Evolutionary conservation across 2,113 vertebrate genomes (phyloP).

Genomic region (Parus major): DNA sequence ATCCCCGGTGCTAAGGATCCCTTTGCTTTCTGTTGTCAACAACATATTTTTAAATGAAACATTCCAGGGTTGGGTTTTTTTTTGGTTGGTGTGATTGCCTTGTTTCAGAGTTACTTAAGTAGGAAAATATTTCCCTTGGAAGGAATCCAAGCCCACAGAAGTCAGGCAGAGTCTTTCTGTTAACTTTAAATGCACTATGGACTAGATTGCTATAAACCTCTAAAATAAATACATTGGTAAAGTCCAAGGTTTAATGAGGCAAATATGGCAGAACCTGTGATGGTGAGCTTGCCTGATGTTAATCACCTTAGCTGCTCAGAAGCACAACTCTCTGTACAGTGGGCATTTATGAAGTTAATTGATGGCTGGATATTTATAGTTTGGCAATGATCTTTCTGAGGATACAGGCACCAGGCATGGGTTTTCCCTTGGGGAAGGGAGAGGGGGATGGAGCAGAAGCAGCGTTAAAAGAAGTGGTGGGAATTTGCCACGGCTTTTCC

Average conservation of each 20-base stretch:
- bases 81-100: not conserved
- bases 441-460: not conserved
- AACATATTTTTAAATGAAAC: slow-evolving; percentile 26
- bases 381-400: slow-evolving; percentile 13
- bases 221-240: not conserved
- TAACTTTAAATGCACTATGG: slow-evolving; percentile 35
- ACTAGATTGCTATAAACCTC: not conserved
- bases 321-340: not conserved
- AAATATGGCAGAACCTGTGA: not conserved
- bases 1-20: not conserved
- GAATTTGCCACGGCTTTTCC: not conserved
- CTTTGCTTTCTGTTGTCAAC: slow-evolving; percentile 20
- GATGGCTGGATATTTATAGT: slow-evolving; percentile 27
- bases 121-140: slow-evolving; percentile 65
- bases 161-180: slow-evolving; percentile 29
- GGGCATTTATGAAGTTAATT: not conserved
- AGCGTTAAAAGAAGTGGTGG: not conserved
- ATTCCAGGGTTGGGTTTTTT: not conserved
- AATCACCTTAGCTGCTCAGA: accelerated
- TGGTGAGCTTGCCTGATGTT: not conserved
- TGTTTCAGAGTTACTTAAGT: slow-evolving; percentile 58
- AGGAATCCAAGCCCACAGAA: slow-evolving; percentile 48
- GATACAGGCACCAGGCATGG: not conserved
- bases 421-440: not conserved
- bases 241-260: not conserved